phyloP scores from a whole-genome alignment of 2,888 invertebrate genomes.

The Euphydryas editha region DNA sequence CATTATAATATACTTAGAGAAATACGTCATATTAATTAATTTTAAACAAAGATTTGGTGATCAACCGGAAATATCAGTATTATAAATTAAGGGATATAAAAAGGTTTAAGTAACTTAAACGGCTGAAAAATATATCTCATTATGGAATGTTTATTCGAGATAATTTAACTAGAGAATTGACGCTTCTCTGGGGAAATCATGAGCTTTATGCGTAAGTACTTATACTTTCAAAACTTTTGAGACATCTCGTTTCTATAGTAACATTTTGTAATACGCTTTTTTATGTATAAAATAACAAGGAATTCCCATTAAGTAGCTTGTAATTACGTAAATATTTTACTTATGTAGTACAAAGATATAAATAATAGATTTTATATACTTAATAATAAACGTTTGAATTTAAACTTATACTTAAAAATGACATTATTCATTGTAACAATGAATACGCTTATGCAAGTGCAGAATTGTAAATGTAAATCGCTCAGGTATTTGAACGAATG shows the following conservation, averaged over 20 bases:
- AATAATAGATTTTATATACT: too few species aligned
- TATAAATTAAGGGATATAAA: background rate
- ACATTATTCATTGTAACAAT: background rate
- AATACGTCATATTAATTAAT: too few species aligned
- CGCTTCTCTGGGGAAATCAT: conserved; percentile 65
- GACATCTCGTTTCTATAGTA: conserved; percentile 29
- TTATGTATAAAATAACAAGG: background rate
- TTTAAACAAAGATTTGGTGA: too few species aligned
- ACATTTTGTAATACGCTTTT: conserved; percentile 14
- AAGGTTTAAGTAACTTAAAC: background rate
- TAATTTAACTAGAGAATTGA: conserved; percentile 70
- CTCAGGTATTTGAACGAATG: conserved; percentile 51
- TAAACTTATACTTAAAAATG: background rate
- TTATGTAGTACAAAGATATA: too few species aligned
- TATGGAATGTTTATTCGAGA: conserved; percentile 53
- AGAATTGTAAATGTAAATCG: conserved; percentile 40
- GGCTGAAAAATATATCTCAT: conserved; percentile 17
- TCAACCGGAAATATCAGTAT: background rate
- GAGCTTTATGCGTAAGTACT: conserved; percentile 61
- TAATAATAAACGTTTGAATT: background rate
- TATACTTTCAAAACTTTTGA: conserved; percentile 61
- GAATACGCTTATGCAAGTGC: background rate
- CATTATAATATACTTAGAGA: too few species aligned
- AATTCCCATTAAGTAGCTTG: too few species aligned
- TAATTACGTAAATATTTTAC: too few species aligned